Percentiles rank a stretch among this genome's conserved stretches.
These are phyloP conservation scores for Euphydryas editha DNA, from an alignment of 2,888 invertebrate genomes.

Conservation along the genomic window DNA sequence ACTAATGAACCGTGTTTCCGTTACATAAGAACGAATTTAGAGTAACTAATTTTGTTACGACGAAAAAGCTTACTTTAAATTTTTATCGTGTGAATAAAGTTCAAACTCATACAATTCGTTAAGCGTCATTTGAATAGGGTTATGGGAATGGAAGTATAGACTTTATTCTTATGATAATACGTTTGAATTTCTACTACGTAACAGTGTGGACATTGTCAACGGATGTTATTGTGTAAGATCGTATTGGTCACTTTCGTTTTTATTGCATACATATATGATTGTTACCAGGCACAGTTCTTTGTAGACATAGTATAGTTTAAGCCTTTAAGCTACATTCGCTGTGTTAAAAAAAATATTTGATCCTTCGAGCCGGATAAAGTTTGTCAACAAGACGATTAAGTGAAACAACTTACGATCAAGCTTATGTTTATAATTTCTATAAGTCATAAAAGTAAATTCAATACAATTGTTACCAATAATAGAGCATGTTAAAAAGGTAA, in stretches of 20 bases:
- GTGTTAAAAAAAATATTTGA: no score
- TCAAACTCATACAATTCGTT: constrained; percentile 5
- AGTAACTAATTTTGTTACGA: not conserved
- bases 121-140: not conserved
- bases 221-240: constrained; percentile 41
- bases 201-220: constrained; percentile 4
- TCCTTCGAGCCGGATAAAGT: no score
- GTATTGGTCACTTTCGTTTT: constrained; percentile 46
- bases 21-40: constrained; percentile 1
- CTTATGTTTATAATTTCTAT: no score
- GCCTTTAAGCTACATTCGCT: no score
- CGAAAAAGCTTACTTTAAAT: not conserved
- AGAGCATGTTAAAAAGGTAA: no score
- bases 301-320: not conserved
- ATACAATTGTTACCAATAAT: no score
- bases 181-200: not conserved
- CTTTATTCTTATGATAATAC: not conserved
- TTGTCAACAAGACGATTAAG: no score
- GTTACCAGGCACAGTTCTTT: constrained; percentile 4
- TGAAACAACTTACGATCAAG: no score
- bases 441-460: no score
- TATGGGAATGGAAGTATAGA: not conserved
- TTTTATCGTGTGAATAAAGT: constrained; percentile 2
- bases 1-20: constrained; percentile 25
- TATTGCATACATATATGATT: constrained; percentile 35